Evolutionary conservation across 2,797 vertebrate genomes (phyloP), one percentile per base, ranked within the genome.

Genomic region (Enteromius treurensis): DNA sequence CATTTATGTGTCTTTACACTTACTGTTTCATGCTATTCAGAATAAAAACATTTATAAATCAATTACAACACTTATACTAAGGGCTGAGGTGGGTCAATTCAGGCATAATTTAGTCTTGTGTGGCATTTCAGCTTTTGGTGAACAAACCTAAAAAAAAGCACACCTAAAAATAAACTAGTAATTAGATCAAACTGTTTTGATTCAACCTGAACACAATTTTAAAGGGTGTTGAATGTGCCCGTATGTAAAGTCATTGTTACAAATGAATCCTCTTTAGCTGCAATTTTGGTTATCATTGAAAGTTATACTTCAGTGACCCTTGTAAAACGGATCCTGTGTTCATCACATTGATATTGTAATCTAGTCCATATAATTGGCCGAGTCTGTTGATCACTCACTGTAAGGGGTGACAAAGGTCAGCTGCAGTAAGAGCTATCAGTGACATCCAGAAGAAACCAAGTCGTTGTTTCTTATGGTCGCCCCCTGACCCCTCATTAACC

Each of bases 401-500:
- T 86, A 87, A 83, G 79, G 55, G 77, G 69, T 86, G 85, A 86
- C 82, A 89, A 79, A 84, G 88, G 85, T 88, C 85, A 84, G 40
- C 15, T 53, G 70, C 69, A 67, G 67, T 81, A 73, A 85, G 80
- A 84, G 87, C 88, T 89, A 89, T 89, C 88, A 88, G 85, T 89
- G 88, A 85, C 88, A 86, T 76, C 65, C 87, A 89, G 88, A 88
- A 85, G 87, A 89, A 89, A 89, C 79, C 19, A 68, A 79, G 58
- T 60, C 69, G 15, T 75, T 88, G 84, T 87, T 88, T 84, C 80
- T 80, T 87, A 85, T 82, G 45, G 60, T 87, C 85, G 85, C 87
- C 87, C 65, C 76, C 58, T 88, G 85, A 89, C 88, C 88, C 53
- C 87, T 89, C 88, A 89, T 89, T 88, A 87, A 87, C 79, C 85